Conservation (phyloP, 92 coral and sea anemone genomes). For the Muricea muricata region DNA sequence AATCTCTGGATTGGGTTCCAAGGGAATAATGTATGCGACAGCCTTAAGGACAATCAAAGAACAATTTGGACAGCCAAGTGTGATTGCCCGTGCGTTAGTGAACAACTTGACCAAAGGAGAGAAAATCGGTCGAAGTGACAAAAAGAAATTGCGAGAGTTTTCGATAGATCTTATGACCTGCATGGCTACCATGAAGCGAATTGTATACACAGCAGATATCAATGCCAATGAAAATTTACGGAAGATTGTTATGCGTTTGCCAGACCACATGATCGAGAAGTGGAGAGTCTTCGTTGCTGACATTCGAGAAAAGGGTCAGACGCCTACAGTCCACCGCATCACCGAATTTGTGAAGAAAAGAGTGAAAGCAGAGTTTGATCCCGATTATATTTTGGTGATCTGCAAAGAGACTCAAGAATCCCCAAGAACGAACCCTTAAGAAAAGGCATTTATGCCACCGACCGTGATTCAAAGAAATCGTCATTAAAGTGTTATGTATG, state of each 20-base stretch:
- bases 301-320: conserved; percentile 28
- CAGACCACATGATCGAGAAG: too few species aligned
- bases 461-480: background rate
- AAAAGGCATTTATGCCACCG: conserved; percentile 9
- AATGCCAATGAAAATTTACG: too few species aligned
- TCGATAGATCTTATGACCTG: conserved; percentile 55
- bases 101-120: too few species aligned
- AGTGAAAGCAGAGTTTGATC: conserved; percentile 54
- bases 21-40: too few species aligned
- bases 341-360: conserved; percentile 31
- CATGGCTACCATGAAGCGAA: conserved; percentile 38
- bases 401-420: conserved; percentile 18
- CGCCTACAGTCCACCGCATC: conserved; percentile 3
- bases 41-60: too few species aligned
- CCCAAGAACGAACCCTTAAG: background rate
- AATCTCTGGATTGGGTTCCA: conserved; percentile 55
- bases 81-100: conserved; percentile 56
- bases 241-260: too few species aligned
- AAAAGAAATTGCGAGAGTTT: conserved; percentile 34
- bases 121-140: too few species aligned
- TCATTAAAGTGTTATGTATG: conserved; percentile 9
- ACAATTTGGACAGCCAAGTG: conserved; percentile 64
- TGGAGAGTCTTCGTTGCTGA: conserved; percentile 45
- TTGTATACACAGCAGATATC: conserved; percentile 45
- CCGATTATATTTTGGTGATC: conserved; percentile 53